Percentiles rank a stretch among this genome's conserved stretches.
Evolutionary conservation across 1,140 invertebrate genomes (phyloP).

Genomic region (Bombus impatiens): DNA sequence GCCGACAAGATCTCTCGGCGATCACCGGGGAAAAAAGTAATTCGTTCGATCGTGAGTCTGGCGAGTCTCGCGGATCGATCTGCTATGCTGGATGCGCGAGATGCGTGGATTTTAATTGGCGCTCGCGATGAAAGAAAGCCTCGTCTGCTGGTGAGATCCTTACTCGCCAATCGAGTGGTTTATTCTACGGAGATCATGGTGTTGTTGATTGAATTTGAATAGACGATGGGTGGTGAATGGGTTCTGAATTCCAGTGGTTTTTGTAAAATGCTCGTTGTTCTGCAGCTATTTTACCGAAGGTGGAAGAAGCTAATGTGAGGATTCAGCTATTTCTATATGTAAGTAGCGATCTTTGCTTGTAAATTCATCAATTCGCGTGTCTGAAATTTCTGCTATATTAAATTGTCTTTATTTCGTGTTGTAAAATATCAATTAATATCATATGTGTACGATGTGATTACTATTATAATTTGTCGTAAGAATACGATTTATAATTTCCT

Average conservation of each 20-base stretch:
- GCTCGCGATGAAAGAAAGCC: not conserved
- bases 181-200: not conserved
- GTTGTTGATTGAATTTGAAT: not conserved
- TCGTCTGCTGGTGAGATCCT: not conserved
- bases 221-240: not conserved
- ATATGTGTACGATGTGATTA: no score
- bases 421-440: not conserved
- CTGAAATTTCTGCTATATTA: no score
- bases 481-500: no score
- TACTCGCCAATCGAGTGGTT: not conserved
- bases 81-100: not conserved
- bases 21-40: not conserved
- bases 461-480: no score
- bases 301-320: not conserved
- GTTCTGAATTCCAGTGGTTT: not conserved
- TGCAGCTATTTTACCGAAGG: accelerated
- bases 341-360: not conserved
- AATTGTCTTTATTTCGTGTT: not conserved
- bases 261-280: not conserved
- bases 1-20: not conserved
- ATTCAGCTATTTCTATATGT: not conserved
- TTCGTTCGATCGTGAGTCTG: not conserved
- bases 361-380: no score
- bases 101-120: constrained; percentile 4
- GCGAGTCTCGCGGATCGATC: not conserved